Percentiles rank a stretch among this genome's conserved stretches.
These are phyloP conservation scores for Andrena chrysosceles DNA, from an alignment of 2,888 invertebrate genomes.

Conservation along the genomic window DNA sequence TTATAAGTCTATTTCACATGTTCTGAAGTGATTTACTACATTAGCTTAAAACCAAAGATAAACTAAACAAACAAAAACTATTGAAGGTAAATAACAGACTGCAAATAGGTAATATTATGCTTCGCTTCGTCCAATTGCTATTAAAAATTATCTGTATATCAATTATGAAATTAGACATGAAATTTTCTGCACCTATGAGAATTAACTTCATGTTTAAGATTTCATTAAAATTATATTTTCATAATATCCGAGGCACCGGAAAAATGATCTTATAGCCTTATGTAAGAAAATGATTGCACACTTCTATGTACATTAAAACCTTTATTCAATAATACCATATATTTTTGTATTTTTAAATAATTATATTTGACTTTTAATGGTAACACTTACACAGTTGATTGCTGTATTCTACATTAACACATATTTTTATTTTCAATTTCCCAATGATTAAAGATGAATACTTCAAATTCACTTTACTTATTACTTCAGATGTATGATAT, in stretches of 20 bases:
- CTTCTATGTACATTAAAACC: neutral
- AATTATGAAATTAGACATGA: slow-evolving; percentile 11
- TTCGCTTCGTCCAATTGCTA: slow-evolving; percentile 32
- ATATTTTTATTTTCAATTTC: no score
- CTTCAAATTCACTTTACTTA: no score
- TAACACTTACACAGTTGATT: no score
- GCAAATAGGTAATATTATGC: slow-evolving; percentile 11
- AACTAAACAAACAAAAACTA: slow-evolving; percentile 32
- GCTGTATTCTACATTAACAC: no score
- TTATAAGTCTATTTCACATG: slow-evolving; percentile 33
- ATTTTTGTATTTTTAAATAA: neutral
- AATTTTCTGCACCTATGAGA: neutral
- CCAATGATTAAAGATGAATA: no score
- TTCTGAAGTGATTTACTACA: slow-evolving; percentile 41
- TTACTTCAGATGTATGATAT: no score
- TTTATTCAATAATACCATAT: neutral
- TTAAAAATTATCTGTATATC: slow-evolving; percentile 1
- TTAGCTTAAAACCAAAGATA: slow-evolving; percentile 61
- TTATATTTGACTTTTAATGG: neutral
- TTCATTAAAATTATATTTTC: slow-evolving; percentile 4
- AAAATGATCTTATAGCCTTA: neutral
- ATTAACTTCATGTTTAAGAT: slow-evolving; percentile 4
- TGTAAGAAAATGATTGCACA: neutral
- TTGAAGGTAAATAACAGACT: slow-evolving; percentile 27
- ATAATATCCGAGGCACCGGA: slow-evolving; percentile 2